Evolutionary conservation across 2,888 invertebrate genomes (phyloP).

Genomic region (Nipponacmea schrenckii): DNA sequence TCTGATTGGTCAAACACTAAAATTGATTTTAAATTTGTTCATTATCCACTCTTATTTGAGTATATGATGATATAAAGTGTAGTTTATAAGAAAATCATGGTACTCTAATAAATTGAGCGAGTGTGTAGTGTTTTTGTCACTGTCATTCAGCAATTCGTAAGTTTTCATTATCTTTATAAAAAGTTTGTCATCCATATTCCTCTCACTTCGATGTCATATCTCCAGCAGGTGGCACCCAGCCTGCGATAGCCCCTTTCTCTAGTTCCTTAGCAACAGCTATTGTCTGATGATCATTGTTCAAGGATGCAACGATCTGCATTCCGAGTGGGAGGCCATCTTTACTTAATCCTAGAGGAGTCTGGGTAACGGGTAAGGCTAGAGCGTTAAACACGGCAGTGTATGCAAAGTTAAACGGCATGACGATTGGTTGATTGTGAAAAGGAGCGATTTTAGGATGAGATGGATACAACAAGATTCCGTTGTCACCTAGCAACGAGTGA

Average conservation of each 20-base stretch:
- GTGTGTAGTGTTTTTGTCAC: too few relatives aligned
- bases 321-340: slow-evolving; percentile 80
- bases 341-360: slow-evolving; percentile 82
- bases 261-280: slow-evolving; percentile 83
- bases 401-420: slow-evolving; percentile 84
- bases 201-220: too few relatives aligned
- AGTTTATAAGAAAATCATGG: too few relatives aligned
- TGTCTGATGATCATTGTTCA: slow-evolving; percentile 82
- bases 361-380: slow-evolving; percentile 86
- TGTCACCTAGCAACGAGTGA: slow-evolving; percentile 77
- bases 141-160: too few relatives aligned
- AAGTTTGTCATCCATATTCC: too few relatives aligned
- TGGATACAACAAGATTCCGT: slow-evolving; percentile 89
- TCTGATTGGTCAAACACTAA: too few relatives aligned
- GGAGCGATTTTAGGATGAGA: slow-evolving; percentile 90
- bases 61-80: too few relatives aligned
- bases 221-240: slow-evolving; percentile 73
- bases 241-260: slow-evolving; percentile 80
- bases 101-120: too few relatives aligned
- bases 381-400: slow-evolving; percentile 90
- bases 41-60: too few relatives aligned
- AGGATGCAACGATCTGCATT: slow-evolving; percentile 82
- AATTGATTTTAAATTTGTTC: too few relatives aligned
- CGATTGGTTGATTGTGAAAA: slow-evolving; percentile 86
- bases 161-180: too few relatives aligned